Evolutionary conservation across 2,797 vertebrate genomes (phyloP).

Genomic region (Poeciliopsis turneri): DNA sequence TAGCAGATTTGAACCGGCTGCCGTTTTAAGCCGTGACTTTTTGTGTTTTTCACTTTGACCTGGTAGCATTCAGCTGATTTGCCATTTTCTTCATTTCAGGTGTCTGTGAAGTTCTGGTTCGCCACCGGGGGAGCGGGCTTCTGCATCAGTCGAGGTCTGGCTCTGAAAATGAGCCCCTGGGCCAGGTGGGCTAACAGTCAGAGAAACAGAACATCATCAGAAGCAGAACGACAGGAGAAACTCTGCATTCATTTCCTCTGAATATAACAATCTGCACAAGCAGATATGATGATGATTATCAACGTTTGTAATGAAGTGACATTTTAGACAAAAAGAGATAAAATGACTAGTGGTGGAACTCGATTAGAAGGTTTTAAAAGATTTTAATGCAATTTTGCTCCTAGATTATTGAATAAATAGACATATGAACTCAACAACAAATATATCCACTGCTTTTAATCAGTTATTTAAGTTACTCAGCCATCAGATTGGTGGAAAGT

Average conservation of each 20-base stretch:
- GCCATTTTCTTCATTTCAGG: conserved; percentile 62
- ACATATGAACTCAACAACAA: no score
- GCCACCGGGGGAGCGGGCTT: conserved; percentile 97
- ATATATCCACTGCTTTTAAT: no score
- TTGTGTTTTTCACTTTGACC: neutral
- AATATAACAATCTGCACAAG: neutral
- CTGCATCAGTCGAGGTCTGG: conserved; percentile 95
- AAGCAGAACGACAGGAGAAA: neutral
- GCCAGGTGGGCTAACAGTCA: conserved; percentile 83
- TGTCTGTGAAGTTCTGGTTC: conserved; percentile 96
- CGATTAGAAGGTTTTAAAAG: no score
- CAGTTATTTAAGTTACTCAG: no score
- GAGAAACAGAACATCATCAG: neutral
- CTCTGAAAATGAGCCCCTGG: conserved; percentile 99
- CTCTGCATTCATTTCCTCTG: neutral
- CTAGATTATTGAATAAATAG: no score
- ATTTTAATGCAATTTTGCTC: no score
- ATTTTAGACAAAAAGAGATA: neutral
- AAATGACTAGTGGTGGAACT: no score
- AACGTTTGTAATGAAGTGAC: neutral
- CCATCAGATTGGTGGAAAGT: no score
- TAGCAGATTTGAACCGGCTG: neutral
- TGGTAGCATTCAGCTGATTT: neutral
- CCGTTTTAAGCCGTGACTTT: no score
- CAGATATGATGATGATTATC: neutral